Conservation (phyloP, 2,797 vertebrate species). For the Todus mexicanus region DNA sequence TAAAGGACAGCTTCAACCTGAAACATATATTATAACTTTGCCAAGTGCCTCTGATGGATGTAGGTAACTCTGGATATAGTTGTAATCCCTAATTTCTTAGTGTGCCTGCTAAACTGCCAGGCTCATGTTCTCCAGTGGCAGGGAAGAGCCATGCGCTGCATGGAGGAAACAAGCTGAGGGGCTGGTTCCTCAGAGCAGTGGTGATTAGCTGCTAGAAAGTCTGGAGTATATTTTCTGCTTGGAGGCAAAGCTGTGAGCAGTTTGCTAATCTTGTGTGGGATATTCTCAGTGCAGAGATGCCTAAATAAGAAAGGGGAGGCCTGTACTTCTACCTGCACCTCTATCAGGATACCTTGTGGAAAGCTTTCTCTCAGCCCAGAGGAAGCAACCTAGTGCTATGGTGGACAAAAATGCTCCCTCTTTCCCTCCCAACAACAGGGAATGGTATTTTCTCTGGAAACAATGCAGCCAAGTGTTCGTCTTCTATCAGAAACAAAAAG, state of each 20-base stretch:
- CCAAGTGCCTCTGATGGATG: background rate
- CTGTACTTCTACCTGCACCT: background rate
- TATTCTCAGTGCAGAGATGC: background rate
- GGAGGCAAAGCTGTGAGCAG: background rate
- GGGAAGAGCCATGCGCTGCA: background rate
- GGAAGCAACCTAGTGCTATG: background rate
- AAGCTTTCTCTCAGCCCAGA: background rate
- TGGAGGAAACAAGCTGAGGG: background rate
- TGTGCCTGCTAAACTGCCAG: background rate
- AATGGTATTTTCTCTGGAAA: background rate
- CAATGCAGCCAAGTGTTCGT: background rate
- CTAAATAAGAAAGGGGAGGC: background rate
- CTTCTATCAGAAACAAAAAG: background rate
- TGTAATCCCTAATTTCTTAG: background rate
- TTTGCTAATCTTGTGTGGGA: background rate
- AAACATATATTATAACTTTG: background rate
- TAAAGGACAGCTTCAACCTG: conserved; percentile 7
- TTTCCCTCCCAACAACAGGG: background rate
- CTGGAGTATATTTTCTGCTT: background rate
- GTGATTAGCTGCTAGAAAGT: background rate
- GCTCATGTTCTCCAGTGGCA: background rate
- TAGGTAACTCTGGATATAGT: background rate
- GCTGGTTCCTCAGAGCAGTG: background rate
- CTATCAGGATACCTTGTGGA: background rate
- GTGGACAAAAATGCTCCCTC: background rate